These are phyloP conservation scores for Pangasianodon hypophthalmus DNA, from an alignment of 2,113 vertebrate species.

Conservation along the genomic window DNA sequence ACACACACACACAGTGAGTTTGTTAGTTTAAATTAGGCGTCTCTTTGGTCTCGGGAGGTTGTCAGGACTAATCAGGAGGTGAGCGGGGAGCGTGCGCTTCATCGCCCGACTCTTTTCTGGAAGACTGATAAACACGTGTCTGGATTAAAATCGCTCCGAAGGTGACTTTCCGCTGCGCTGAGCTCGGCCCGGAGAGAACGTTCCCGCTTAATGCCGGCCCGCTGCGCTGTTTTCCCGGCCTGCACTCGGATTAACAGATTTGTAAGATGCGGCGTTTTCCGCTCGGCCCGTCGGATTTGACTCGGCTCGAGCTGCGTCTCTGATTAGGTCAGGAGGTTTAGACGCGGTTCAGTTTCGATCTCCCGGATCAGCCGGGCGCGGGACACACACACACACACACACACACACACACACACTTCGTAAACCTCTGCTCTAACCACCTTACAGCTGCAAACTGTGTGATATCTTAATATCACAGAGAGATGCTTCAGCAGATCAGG, in stretches of 20 bases:
- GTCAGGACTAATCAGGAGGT: conserved; percentile 90
- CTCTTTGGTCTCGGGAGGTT: conserved; percentile 93
- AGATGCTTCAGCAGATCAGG: not conserved
- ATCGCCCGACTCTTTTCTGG: conserved; percentile 74
- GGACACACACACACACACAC: conserved; percentile 3
- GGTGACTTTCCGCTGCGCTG: conserved; percentile 26
- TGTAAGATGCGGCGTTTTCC: not conserved
- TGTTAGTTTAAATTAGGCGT: conserved; percentile 93
- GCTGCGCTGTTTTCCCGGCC: not conserved
- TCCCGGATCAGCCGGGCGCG: not conserved
- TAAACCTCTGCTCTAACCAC: not conserved
- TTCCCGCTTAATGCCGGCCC: conserved; percentile 5
- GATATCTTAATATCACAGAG: not conserved
- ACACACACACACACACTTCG: not conserved
- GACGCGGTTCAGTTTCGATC: not conserved
- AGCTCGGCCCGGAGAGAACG: not conserved
- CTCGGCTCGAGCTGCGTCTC: not conserved
- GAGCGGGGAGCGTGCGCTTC: conserved; percentile 78
- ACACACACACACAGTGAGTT: conserved; percentile 81
- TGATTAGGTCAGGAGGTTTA: conserved; percentile 37
- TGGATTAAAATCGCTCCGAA: conserved; percentile 70
- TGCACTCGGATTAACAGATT: conserved; percentile 10
- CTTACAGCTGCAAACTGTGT: not conserved
- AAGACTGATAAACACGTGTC: conserved; percentile 85
- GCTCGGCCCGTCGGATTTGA: not conserved